phyloP scores from a whole-genome alignment of 2,888 invertebrate species.

The Hirtodrosophila alboralis region DNA sequence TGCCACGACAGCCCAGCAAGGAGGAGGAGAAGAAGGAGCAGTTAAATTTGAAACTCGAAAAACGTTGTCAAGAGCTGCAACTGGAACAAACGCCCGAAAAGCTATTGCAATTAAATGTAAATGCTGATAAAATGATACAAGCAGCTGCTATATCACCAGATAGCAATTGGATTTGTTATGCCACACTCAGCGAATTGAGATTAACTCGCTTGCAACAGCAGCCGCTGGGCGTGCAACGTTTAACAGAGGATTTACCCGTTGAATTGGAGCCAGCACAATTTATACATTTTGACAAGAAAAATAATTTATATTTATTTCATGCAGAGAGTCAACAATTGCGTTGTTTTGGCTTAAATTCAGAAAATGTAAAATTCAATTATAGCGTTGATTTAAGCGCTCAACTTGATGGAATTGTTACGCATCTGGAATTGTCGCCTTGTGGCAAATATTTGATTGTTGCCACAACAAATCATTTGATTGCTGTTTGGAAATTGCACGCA shows the following conservation, averaged over 20 bases:
- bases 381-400: slow-evolving; percentile 82
- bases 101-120: slow-evolving; percentile 88
- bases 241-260: slow-evolving; percentile 81
- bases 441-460: slow-evolving; percentile 88
- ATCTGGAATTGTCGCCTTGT: slow-evolving; percentile 85
- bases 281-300: slow-evolving; percentile 84
- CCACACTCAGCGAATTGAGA: slow-evolving; percentile 88
- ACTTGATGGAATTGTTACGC: slow-evolving; percentile 86
- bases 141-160: slow-evolving; percentile 89
- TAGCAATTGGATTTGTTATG: slow-evolving; percentile 90
- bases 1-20: too few species aligned
- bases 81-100: slow-evolving; percentile 86
- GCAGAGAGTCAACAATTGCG: slow-evolving; percentile 81
- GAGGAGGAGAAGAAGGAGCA: too few species aligned
- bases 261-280: slow-evolving; percentile 82
- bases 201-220: slow-evolving; percentile 84
- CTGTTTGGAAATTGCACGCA: slow-evolving; percentile 86
- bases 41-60: too few species aligned
- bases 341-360: slow-evolving; percentile 83
- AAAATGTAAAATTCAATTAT: slow-evolving; percentile 80
- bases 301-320: slow-evolving; percentile 84
- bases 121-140: slow-evolving; percentile 88
- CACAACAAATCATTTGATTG: slow-evolving; percentile 88
- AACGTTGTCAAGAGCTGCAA: slow-evolving; percentile 31
- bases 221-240: slow-evolving; percentile 66